phyloP scores from a whole-genome alignment of 2,888 invertebrate species.

The Lasioglossum marginatum region DNA sequence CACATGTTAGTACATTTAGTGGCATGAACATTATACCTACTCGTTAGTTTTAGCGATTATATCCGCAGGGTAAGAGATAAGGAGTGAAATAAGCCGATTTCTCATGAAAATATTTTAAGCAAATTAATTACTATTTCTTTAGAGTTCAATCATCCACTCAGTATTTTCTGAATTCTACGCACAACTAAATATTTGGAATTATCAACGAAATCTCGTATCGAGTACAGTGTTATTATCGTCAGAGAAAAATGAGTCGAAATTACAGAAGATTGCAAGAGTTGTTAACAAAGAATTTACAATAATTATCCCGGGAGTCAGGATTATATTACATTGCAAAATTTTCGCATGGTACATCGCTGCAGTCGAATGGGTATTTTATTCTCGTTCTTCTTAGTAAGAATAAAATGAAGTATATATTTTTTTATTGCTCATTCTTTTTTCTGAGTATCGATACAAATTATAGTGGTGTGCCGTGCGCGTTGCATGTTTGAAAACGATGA shows the following conservation, averaged over 20 bases:
- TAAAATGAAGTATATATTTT: background rate
- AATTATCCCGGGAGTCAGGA: background rate
- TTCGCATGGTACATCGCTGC: background rate
- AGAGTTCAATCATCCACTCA: background rate
- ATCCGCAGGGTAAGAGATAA: conserved; percentile 40
- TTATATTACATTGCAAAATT: background rate
- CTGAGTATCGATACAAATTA: background rate
- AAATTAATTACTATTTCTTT: background rate
- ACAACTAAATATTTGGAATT: background rate
- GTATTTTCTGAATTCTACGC: background rate
- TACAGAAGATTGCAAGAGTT: background rate
- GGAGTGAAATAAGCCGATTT: conserved; percentile 40
- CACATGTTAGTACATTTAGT: conserved; percentile 78
- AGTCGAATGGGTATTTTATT: background rate
- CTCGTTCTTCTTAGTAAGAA: background rate
- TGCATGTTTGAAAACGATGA: conserved; percentile 1
- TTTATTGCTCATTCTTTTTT: background rate
- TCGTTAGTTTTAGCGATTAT: conserved; percentile 73
- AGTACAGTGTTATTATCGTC: background rate
- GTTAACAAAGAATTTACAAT: background rate
- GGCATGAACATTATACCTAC: conserved; percentile 81
- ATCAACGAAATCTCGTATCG: background rate
- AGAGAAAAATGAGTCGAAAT: background rate
- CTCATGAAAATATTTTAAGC: background rate
- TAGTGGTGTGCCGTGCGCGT: background rate